A percentile compares a stretch with the other conserved stretches of the same genome.
These are phyloP conservation scores for Cheilinus undulatus DNA, from an alignment of 2,113 vertebrate species.

Conservation along the genomic window DNA sequence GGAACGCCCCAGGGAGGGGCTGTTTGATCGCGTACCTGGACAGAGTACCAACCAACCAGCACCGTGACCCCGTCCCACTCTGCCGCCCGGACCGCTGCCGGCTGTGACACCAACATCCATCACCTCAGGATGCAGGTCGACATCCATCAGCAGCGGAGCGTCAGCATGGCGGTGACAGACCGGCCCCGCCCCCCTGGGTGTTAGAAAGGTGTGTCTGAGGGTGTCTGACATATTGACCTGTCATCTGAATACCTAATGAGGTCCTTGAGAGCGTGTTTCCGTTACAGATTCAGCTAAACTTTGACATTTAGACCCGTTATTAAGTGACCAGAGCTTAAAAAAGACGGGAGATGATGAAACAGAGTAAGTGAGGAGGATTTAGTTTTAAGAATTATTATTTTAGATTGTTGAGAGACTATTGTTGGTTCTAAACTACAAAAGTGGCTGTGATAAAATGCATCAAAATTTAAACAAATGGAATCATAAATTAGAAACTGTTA, in stretches of 20 bases:
- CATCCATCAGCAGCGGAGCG: constrained; percentile 47
- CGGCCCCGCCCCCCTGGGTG: constrained; percentile 10
- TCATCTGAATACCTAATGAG: constrained; percentile 37
- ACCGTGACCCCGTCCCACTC: constrained; percentile 22
- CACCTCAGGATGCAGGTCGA: constrained; percentile 47
- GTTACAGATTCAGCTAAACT: constrained; percentile 1
- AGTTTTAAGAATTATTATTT: too few species aligned
- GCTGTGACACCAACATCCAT: constrained; percentile 54
- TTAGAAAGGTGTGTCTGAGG: neutral
- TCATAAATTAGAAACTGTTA: too few species aligned
- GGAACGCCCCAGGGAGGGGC: neutral
- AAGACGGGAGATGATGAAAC: too few species aligned
- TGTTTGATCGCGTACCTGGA: constrained; percentile 26
- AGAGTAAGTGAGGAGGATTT: too few species aligned
- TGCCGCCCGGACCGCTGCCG: neutral
- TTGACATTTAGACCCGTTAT: too few species aligned
- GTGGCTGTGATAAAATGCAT: too few species aligned
- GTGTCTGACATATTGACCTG: constrained; percentile 40
- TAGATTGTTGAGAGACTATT: too few species aligned
- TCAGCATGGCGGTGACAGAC: neutral
- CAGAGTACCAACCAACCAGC: constrained; percentile 21
- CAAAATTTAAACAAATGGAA: too few species aligned
- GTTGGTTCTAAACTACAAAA: too few species aligned
- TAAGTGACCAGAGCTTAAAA: too few species aligned
- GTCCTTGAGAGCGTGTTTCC: constrained; percentile 1